Base-by-base conservation (phyloP, 2,888 invertebrate genomes). In the Mechanitis messenoides region DNA sequence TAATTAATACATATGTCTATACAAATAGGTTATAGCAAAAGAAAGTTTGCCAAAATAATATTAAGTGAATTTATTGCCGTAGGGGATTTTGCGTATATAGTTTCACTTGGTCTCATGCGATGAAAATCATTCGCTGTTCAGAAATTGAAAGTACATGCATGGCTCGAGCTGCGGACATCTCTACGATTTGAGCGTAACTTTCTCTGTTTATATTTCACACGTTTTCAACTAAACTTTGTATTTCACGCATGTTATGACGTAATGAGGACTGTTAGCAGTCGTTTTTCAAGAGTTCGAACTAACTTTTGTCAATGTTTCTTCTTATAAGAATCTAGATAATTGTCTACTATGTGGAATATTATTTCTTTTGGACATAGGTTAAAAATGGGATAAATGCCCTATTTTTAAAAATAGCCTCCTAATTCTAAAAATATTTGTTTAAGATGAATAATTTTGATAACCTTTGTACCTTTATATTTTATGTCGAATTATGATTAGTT, bases 141-240 rank as follows among this genome's bases (percentile, higher is more conserved):
- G 57, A 57, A 57, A 57, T 57, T 47, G 57, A 45, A 50, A 58
- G 61, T 58, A 60, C 28, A 31, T 9, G 46, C 33, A 31, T 42
- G 55, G 60, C 31, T 50, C 31, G 11, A 33, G 45, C n/a, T 33
- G 47, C 56, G 55, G 20, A 45, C 55, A 35, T 20, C 11, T 45
- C 53, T n/a, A 50, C 33, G 45, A 42, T 38, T 50, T 56, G 57
- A 53, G 56, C 28, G 55, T 38, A 57, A 74, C 79, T 84, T 85
- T 84, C 84, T 80, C 75, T 73, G 79, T 84, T 79, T 83, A 76
- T 80, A 78, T 80, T 86, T 86, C 87, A 82, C 86, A 86, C 86
- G 86, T 84, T 84, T 83, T 80, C 78, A 76, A 77, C 74, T 67
- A 72, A 75, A 73, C 65, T 71, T 68, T 69, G 69, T 71, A 67